These are phyloP conservation scores for Baronia brevicornis DNA, from an alignment of 2,888 invertebrate genomes.

Conservation along the genomic window DNA sequence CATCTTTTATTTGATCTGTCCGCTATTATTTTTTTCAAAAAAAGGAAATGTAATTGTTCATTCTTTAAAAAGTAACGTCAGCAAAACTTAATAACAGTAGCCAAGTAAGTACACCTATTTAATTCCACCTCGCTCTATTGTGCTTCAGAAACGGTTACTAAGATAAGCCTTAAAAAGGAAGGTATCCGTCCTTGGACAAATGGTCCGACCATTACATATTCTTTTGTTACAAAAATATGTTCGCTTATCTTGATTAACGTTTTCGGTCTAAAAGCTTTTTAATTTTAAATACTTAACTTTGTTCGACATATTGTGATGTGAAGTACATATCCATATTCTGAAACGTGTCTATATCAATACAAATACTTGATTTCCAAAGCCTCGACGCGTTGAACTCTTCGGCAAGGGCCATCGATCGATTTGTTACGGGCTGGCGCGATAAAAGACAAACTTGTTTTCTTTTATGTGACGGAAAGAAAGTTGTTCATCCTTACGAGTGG, in stretches of 20 bases:
- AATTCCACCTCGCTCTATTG: slow-evolving; percentile 38
- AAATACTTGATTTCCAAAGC: slow-evolving; percentile 18
- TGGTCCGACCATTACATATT: slow-evolving; percentile 22
- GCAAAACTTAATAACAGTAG: slow-evolving; percentile 30
- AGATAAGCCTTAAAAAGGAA: slow-evolving; percentile 44
- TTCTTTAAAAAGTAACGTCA: slow-evolving; percentile 18
- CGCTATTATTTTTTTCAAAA: too few relatives aligned
- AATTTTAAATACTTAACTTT: slow-evolving; percentile 16
- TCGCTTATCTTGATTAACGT: slow-evolving; percentile 20
- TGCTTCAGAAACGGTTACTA: slow-evolving; percentile 33
- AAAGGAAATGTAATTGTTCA: too few relatives aligned
- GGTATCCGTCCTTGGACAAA: slow-evolving; percentile 30
- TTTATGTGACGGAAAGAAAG: slow-evolving; percentile 15
- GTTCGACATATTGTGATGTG: slow-evolving; percentile 3
- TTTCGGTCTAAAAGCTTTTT: slow-evolving; percentile 11
- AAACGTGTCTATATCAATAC: slow-evolving; percentile 11
- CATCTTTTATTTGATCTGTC: too few relatives aligned
- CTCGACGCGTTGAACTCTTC: slow-evolving; percentile 57
- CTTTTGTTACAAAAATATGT: slow-evolving; percentile 27
- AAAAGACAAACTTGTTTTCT: slow-evolving; percentile 42
- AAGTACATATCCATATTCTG: background rate
- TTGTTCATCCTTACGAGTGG: slow-evolving; percentile 19
- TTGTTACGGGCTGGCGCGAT: slow-evolving; percentile 41
- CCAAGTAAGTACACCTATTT: slow-evolving; percentile 24
- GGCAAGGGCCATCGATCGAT: slow-evolving; percentile 64